Evolutionary conservation across 2,797 vertebrate genomes (phyloP), one percentile per base, ranked within the genome.

Genomic region (Clarias platycephalus): DNA sequence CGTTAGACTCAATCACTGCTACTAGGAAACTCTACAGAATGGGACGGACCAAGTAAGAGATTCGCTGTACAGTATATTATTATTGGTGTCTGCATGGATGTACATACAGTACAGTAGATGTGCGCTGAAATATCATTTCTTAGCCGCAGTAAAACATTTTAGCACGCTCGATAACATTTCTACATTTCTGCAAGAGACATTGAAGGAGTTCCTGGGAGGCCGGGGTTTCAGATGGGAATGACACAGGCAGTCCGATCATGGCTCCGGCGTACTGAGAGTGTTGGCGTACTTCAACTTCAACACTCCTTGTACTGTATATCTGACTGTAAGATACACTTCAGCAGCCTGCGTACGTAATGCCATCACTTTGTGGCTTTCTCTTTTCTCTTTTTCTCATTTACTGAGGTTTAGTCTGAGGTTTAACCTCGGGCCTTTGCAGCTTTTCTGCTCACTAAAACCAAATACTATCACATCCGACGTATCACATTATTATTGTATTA

Each of bases 331-430:
- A 6, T 13, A n/a, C 22, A 53, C 28, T 9, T 79, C 60, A 44
- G 60, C 15, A 64, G 8, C 40, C 31, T 44, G 28, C 0, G 9
- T 49, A 49, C 1, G 9, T 49, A 28, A 80, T 49, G 60, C 78
- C 37, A 26, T 64, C 37, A 53, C 37, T 55, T 6, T 18, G 24
- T 13, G 63, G 37, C 15, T 15, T 26, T 16, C 44, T 16, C 66
- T 40, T 28, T n/a, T 64, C 8, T 44, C 24, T 78, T 40, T 79
- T 63, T 64, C 34, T 80, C 24, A 63, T 80, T 80, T 64, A 44
- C 37, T 49, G 37, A 80, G 60, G n/a, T 79, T 40, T 4, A 40
- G 5, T 62, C 55, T 40, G 31, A 62, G 22, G 12, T 37, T 63
- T 26, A 63, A 63, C 58, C 58, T 80, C 4, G 58, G 26, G 44